Evolutionary conservation across 2,888 invertebrate species (phyloP), one percentile per base, ranked within the genome.

Genomic region (Ptilodon capucinus): DNA sequence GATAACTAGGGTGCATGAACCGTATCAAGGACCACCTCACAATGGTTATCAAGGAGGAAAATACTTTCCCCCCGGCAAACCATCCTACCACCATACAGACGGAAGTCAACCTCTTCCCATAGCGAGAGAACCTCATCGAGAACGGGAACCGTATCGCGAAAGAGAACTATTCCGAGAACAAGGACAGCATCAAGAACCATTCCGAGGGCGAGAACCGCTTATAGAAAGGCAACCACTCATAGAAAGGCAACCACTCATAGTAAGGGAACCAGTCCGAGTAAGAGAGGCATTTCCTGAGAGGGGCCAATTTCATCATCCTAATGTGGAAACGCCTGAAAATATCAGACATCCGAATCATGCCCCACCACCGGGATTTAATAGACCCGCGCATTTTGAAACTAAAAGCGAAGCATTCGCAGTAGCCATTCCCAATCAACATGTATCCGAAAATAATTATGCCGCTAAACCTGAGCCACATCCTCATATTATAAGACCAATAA

Each of bases 251-350:
- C 16, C 41, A 14, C 4, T 23, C 8, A 23, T 23, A 23, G 23
- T 6, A n/a, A 6, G 13, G 4, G 35, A 35, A 17, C 35, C 13
- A 6, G 5, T 35, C 14, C 9, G 17, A 35, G 35, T 16, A 17
- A 7, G 16, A 11, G 16, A 1, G 34, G 14, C 16, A 6, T 17
- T 35, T 14, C 34, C 19, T 7, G 13, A 21, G 5, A 39, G 38
- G 4, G 11, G 46, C 21, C 42, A 17, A 44, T 39, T 43, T 32
- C 23, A 44, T 43, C 44, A 52, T 38, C 40, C 51, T 28, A 13
- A 35, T 9, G 6, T 14, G 38, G 43, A 46, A 16, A 40, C 43
- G 32, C 7, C 44, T 32, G 40, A 16, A 9, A 40, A 38, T 11
- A 16, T 13, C 4, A 42, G 43, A 52, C 46, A 43, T 39, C 2